These are phyloP conservation scores for Labeo catla DNA, from an alignment of 2,113 vertebrate genomes.

Conservation along the genomic window DNA sequence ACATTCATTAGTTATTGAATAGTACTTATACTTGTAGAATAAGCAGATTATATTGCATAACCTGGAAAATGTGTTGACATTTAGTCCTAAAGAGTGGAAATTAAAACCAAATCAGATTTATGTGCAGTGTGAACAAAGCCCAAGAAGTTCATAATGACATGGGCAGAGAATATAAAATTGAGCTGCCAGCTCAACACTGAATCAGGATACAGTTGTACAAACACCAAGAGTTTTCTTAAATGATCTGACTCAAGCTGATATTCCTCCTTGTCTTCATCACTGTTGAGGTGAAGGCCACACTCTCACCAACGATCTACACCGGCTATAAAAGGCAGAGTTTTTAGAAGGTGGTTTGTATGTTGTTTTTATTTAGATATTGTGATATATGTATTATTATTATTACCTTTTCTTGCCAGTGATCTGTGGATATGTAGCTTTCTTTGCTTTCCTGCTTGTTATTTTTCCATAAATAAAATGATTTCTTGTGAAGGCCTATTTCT, in stretches of 20 bases:
- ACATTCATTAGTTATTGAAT: background rate
- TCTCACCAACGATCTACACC: background rate
- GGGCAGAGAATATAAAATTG: background rate
- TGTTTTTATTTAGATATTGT: background rate
- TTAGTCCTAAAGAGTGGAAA: background rate
- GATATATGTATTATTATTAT: background rate
- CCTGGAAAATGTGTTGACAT: background rate
- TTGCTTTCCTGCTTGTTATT: rapidly evolving
- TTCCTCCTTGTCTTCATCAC: background rate
- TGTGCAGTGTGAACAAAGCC: background rate
- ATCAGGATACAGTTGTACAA: background rate
- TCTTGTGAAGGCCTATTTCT: background rate
- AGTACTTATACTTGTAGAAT: background rate
- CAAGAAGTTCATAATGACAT: background rate
- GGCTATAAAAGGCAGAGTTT: background rate
- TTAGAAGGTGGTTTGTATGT: background rate
- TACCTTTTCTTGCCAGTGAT: background rate
- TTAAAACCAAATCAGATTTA: background rate
- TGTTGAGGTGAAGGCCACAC: background rate
- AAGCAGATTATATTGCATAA: background rate
- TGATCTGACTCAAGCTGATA: background rate
- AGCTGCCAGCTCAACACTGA: background rate
- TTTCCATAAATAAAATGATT: constrained; percentile 3
- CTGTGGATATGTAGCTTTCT: constrained; percentile 20
- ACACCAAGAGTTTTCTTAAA: background rate